Evolutionary conservation across 2,113 vertebrate species (phyloP).

Genomic region (Oceanodroma tethys): DNA sequence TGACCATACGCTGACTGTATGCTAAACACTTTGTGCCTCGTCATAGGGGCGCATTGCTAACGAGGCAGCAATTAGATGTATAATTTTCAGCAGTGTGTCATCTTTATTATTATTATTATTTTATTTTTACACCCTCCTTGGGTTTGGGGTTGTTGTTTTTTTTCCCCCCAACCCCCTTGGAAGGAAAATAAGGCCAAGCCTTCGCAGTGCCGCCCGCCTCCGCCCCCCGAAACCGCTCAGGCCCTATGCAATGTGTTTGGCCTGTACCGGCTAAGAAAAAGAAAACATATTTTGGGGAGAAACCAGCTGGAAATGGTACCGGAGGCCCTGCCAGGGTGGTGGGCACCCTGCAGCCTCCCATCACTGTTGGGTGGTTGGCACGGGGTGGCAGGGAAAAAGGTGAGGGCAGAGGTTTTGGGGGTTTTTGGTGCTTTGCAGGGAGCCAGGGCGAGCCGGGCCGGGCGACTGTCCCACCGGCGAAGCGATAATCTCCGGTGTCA

Average conservation of each 20-base stretch:
- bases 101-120: slow-evolving; percentile 54
- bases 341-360: not conserved
- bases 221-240: not conserved
- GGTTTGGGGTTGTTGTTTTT: not conserved
- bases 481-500: slow-evolving; percentile 63
- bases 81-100: slow-evolving; percentile 66
- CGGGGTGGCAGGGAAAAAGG: not conserved
- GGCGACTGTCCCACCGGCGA: not conserved
- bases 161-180: not conserved
- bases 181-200: not conserved
- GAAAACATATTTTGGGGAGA: not conserved
- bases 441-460: not conserved
- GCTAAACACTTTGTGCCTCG: slow-evolving; percentile 34
- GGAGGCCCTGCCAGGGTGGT: rapidly evolving
- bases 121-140: slow-evolving; percentile 38
- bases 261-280: not conserved
- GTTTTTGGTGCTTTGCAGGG: not conserved
- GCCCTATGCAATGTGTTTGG: not conserved
- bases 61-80: slow-evolving; percentile 46
- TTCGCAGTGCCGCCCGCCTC: not conserved
- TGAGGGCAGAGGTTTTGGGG: not conserved
- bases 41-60: slow-evolving; percentile 51
- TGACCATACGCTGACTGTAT: slow-evolving; percentile 5
- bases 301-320: not conserved
- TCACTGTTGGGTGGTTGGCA: not conserved